These are phyloP conservation scores for Sebastiscus tertius DNA, from an alignment of 2,797 vertebrate genomes.

Conservation along the genomic window DNA sequence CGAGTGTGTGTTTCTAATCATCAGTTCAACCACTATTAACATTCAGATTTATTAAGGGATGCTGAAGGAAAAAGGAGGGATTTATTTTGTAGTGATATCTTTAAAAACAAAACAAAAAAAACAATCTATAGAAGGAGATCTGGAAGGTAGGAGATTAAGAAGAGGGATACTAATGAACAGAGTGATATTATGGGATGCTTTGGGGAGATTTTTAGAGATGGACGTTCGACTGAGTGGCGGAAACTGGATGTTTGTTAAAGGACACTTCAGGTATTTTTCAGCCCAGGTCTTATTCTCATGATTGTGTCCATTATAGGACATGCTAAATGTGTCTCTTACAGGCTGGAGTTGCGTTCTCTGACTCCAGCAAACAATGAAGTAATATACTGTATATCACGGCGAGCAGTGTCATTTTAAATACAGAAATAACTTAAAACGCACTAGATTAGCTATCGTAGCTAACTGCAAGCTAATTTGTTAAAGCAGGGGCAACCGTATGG, in stretches of 20 bases:
- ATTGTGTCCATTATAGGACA: neutral
- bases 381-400: no score
- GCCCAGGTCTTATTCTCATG: neutral
- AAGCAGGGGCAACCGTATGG: no score
- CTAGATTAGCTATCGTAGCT: neutral
- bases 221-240: neutral
- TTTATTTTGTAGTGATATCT: slow-evolving; percentile 56
- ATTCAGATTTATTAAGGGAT: slow-evolving; percentile 57
- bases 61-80: slow-evolving; percentile 69
- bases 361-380: neutral
- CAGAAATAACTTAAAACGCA: no score
- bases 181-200: slow-evolving; percentile 42
- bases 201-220: slow-evolving; percentile 21
- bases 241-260: slow-evolving; percentile 5
- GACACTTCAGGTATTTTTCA: neutral
- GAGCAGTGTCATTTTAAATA: neutral
- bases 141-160: slow-evolving; percentile 20
- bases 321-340: neutral
- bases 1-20: neutral
- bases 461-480: neutral
- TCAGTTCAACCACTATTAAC: slow-evolving; percentile 60
- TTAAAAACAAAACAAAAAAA: slow-evolving; percentile 13
- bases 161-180: slow-evolving; percentile 2
- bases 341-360: neutral
- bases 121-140: slow-evolving; percentile 23